phyloP scores from a whole-genome alignment of 2,888 invertebrate genomes.

The Pandemis corylana region DNA sequence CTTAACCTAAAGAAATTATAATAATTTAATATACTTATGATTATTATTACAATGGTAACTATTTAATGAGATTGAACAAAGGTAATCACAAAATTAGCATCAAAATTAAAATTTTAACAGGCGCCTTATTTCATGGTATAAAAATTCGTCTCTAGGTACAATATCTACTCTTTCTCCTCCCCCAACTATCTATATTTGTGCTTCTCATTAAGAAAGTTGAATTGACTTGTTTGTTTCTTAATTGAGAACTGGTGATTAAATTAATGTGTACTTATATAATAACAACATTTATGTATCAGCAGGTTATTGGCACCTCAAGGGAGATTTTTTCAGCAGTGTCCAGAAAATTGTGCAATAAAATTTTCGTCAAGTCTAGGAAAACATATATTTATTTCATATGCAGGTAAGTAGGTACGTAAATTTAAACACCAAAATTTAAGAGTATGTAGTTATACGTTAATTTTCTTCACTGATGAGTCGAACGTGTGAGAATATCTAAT shows the following conservation, averaged over 20 bases:
- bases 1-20: constrained; percentile 34
- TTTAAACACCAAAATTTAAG: neutral
- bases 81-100: constrained; percentile 36
- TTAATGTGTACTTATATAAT: neutral
- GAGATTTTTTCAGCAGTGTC: neutral
- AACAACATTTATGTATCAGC: neutral
- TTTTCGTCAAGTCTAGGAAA: neutral
- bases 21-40: constrained; percentile 37
- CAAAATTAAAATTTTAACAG: constrained; percentile 15
- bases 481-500: neutral
- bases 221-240: constrained; percentile 14
- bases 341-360: no score
- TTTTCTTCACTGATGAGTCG: neutral
- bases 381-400: neutral
- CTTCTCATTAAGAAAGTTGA: constrained; percentile 3
- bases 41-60: constrained; percentile 39
- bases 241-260: neutral
- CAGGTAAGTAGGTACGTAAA: neutral
- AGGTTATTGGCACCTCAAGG: constrained; percentile 10
- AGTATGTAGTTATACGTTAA: neutral
- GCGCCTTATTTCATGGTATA: neutral
- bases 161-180: neutral
- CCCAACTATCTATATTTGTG: constrained; percentile 20
- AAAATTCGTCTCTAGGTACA: constrained; percentile 5
- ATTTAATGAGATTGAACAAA: constrained; percentile 38